Conservation (phyloP, 2,797 vertebrate species). For the Pelochelys cantorii region DNA sequence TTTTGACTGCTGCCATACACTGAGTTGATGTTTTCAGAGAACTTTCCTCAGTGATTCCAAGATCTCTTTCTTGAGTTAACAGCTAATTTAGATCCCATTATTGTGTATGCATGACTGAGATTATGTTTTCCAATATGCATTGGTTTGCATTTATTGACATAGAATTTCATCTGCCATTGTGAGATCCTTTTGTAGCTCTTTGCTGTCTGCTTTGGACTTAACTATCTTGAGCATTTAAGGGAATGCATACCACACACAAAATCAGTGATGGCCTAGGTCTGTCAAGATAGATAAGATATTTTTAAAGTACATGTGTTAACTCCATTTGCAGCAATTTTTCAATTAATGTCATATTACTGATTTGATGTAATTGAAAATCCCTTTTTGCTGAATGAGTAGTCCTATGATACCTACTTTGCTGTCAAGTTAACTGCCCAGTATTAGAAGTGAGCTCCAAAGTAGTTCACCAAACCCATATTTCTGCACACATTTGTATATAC, state of each 20-base stretch:
- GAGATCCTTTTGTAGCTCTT: no score
- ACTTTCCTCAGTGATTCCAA: no score
- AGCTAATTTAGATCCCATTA: no score
- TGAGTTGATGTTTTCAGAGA: no score
- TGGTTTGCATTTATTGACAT: no score
- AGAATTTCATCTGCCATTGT: no score
- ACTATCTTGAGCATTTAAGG: slow-evolving; percentile 8
- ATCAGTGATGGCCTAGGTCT: slow-evolving; percentile 47
- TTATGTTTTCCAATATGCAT: no score
- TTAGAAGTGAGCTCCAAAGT: slow-evolving; percentile 47
- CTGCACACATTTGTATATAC: slow-evolving; percentile 74
- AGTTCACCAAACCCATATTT: slow-evolving; percentile 60
- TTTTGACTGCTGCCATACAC: no score
- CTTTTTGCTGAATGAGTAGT: not conserved
- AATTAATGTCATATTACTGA: slow-evolving; percentile 60
- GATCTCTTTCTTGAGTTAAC: no score
- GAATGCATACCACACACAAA: slow-evolving; percentile 26
- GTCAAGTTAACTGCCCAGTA: slow-evolving; percentile 55
- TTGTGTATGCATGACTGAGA: no score
- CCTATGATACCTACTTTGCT: not conserved
- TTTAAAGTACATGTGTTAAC: slow-evolving; percentile 69
- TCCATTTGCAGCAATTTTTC: slow-evolving; percentile 68
- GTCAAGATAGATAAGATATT: slow-evolving; percentile 48
- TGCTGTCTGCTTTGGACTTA: no score
- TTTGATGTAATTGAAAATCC: slow-evolving; percentile 43